phyloP scores from a whole-genome alignment of 2,113 vertebrate species.

The Anseranas semipalmata region DNA sequence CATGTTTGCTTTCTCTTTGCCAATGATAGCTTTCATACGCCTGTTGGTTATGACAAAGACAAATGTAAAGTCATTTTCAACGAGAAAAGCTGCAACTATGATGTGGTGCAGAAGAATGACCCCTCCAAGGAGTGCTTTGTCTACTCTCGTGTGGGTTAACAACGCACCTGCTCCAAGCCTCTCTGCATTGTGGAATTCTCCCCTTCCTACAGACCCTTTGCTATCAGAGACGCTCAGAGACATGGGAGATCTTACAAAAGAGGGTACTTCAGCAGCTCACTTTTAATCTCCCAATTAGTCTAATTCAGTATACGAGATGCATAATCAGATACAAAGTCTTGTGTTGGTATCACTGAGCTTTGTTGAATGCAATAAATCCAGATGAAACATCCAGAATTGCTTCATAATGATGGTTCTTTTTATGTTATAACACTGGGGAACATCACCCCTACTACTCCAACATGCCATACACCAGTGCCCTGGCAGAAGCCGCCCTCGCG shows the following conservation, averaged over 20 bases:
- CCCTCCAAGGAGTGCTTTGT: background rate
- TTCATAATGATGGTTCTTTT: background rate
- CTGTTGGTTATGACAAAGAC: accelerated
- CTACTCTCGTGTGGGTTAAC: background rate
- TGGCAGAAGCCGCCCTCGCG: background rate
- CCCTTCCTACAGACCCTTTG: background rate
- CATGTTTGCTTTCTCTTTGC: background rate
- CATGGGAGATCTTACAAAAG: background rate
- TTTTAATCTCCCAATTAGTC: background rate
- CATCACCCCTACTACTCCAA: background rate
- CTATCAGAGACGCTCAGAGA: background rate
- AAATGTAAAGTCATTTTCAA: background rate
- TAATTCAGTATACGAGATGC: background rate
- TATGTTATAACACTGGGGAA: background rate
- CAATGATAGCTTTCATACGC: background rate
- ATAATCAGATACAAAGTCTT: background rate
- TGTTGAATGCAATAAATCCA: background rate
- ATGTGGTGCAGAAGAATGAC: background rate
- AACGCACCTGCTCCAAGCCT: background rate
- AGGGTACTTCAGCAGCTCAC: background rate
- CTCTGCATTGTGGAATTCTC: background rate
- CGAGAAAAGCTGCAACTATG: background rate
- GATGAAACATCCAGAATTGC: background rate
- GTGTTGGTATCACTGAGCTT: background rate
- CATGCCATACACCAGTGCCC: background rate